These are phyloP conservation scores for Engraulis encrasicolus DNA, from an alignment of 2,113 vertebrate species.

Conservation along the genomic window DNA sequence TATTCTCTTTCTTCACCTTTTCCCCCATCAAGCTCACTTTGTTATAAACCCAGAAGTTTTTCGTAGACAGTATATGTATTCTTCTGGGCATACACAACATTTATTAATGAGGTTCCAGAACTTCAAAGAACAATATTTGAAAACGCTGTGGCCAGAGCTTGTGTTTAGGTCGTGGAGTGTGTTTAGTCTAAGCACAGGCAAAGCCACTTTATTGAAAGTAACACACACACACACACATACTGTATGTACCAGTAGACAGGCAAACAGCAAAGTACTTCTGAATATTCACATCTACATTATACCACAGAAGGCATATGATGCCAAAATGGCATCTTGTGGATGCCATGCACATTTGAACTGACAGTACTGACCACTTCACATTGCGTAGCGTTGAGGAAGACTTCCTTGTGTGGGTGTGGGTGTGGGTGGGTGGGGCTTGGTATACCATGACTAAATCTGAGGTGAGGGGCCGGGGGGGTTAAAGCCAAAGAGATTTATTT, in stretches of 20 bases:
- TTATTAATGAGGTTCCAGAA: background rate
- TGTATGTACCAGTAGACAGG: background rate
- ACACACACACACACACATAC: background rate
- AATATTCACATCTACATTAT: background rate
- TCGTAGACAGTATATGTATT: too few relatives aligned
- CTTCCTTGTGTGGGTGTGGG: background rate
- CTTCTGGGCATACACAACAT: too few relatives aligned
- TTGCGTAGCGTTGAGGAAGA: background rate
- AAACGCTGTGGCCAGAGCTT: background rate
- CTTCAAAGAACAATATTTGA: background rate
- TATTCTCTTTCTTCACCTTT: too few relatives aligned
- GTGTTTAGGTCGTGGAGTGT: background rate
- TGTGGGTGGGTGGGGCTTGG: background rate
- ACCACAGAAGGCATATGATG: background rate
- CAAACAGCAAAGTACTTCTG: background rate
- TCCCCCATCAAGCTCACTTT: too few relatives aligned
- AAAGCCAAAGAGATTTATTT: conserved; percentile 53
- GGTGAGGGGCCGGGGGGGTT: background rate
- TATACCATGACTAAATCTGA: conserved; percentile 9
- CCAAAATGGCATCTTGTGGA: background rate
- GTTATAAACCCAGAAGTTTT: too few relatives aligned
- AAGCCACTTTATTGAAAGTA: too few relatives aligned
- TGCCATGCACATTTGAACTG: background rate
- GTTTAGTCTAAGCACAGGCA: background rate
- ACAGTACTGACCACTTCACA: background rate